Percentiles rank a stretch among this genome's conserved stretches.
Conservation (phyloP, 2,888 invertebrate species). For the Mallateleia sp. region DNA sequence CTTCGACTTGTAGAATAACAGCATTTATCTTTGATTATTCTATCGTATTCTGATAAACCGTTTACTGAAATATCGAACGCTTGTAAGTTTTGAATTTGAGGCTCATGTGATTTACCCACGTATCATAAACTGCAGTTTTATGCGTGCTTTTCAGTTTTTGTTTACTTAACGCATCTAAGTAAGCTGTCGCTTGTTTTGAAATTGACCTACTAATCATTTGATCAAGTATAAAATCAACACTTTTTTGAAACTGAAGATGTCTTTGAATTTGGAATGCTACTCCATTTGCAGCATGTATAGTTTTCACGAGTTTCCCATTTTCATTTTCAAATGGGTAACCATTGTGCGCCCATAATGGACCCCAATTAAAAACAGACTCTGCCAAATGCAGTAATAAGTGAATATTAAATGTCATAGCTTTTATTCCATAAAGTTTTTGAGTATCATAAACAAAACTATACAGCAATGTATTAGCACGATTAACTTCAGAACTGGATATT, state of each 20-base stretch:
- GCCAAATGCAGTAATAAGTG: background rate
- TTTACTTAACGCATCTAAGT: no score
- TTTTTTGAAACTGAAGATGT: background rate
- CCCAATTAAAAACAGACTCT: background rate
- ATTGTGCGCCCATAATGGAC: background rate
- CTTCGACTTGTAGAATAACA: no score
- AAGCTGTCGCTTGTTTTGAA: no score
- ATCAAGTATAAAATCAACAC: background rate
- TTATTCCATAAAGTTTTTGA: background rate
- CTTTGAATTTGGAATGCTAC: background rate
- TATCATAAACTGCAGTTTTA: no score
- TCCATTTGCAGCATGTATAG: constrained; percentile 2
- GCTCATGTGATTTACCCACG: no score
- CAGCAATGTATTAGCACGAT: background rate
- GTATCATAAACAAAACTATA: background rate
- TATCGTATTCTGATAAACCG: background rate
- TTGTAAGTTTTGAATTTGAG: no score
- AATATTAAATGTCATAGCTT: background rate
- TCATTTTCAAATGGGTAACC: constrained; percentile 3
- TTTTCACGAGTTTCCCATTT: background rate
- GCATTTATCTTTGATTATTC: background rate
- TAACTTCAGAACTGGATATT: background rate
- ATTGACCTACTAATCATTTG: no score
- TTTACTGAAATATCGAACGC: no score
- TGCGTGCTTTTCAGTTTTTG: background rate